Conservation (phyloP, 1,140 invertebrate genomes). For the Antheraea pernyi region DNA sequence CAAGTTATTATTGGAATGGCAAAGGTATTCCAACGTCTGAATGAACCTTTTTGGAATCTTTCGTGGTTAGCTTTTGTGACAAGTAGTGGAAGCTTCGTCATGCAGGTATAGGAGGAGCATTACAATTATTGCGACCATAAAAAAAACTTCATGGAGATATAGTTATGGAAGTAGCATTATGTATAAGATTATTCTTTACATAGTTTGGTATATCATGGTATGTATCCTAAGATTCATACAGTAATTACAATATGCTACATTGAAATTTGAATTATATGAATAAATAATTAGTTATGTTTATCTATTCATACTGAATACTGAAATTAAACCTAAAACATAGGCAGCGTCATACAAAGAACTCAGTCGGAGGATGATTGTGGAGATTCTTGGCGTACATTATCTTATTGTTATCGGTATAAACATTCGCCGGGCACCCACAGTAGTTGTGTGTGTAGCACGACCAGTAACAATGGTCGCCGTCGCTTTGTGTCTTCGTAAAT, state of each 20-base stretch:
- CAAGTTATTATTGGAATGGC: too few relatives aligned
- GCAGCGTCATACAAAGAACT: slow-evolving; percentile 65
- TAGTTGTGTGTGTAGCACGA: slow-evolving; percentile 63
- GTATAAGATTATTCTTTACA: too few relatives aligned
- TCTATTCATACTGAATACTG: neutral
- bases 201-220: too few relatives aligned
- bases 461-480: slow-evolving; percentile 52
- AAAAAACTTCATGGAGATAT: too few relatives aligned
- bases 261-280: neutral
- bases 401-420: slow-evolving; percentile 51
- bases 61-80: too few relatives aligned
- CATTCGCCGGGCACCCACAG: slow-evolving; percentile 54
- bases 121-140: too few relatives aligned
- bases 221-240: too few relatives aligned
- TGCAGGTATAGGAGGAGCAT: too few relatives aligned
- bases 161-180: too few relatives aligned
- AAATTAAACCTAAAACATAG: neutral
- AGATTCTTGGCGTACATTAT: slow-evolving; percentile 53
- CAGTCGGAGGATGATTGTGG: slow-evolving; percentile 66
- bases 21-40: too few relatives aligned
- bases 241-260: neutral
- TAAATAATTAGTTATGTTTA: neutral
- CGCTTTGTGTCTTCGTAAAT: slow-evolving; percentile 43
- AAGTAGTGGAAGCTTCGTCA: too few relatives aligned
- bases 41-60: too few relatives aligned